Percentiles rank a stretch among this genome's conserved stretches.
These are phyloP conservation scores for Condylura cristata DNA, from an alignment of 2,113 vertebrate genomes.

Conservation along the genomic window DNA sequence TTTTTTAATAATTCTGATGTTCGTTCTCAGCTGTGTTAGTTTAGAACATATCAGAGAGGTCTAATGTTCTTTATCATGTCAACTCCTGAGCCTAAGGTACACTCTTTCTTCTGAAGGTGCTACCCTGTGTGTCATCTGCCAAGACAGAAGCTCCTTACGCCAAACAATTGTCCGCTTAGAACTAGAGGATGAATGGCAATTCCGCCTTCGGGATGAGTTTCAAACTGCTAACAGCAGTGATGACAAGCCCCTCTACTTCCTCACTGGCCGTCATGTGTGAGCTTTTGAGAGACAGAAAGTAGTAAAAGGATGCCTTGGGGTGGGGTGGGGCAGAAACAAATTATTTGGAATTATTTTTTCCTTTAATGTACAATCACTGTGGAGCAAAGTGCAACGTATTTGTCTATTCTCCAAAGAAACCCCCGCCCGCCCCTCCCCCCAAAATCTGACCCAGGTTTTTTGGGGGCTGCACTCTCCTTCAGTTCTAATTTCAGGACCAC, in stretches of 20 bases:
- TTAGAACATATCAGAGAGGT: background rate
- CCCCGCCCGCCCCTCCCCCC: constrained; percentile 68
- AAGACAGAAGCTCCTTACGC: constrained; percentile 96
- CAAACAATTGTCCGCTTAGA: constrained; percentile 97
- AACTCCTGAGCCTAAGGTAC: background rate
- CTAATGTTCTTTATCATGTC: background rate
- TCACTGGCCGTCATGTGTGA: constrained; percentile 96
- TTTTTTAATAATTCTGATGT: too few relatives aligned
- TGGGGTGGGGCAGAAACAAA: constrained; percentile 23
- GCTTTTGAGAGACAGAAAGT: constrained; percentile 24
- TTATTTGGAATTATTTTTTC: constrained; percentile 39
- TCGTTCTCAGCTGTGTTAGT: background rate
- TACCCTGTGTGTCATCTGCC: constrained; percentile 98
- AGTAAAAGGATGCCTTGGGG: constrained; percentile 14
- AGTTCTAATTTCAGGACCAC: constrained; percentile 58
- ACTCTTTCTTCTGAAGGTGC: constrained; percentile 88
- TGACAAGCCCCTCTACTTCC: constrained; percentile 96
- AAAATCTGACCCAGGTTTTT: constrained; percentile 51
- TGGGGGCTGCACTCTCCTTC: constrained; percentile 56
- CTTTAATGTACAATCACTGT: constrained; percentile 88
- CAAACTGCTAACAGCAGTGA: constrained; percentile 98
- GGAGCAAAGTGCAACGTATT: constrained; percentile 88
- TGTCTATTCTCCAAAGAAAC: constrained; percentile 81
- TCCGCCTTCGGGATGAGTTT: constrained; percentile 97
- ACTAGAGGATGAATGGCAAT: constrained; percentile 99